phyloP scores from a whole-genome alignment of 2,888 invertebrate genomes.

The Myopa testacea region DNA sequence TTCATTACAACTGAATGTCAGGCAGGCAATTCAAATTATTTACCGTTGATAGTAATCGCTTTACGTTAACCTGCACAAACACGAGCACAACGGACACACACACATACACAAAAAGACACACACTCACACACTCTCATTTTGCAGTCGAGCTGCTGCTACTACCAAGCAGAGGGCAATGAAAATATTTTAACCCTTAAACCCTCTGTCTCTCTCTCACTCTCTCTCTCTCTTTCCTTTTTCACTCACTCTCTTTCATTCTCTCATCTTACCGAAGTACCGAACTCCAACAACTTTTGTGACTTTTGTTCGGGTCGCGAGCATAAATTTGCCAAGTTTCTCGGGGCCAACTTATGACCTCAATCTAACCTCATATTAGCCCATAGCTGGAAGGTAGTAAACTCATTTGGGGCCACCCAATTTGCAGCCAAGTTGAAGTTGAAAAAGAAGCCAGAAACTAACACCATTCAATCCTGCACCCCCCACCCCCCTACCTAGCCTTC shows the following conservation, averaged over 20 bases:
- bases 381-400: conserved; percentile 26
- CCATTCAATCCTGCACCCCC: too few relatives aligned
- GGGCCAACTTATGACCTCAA: conserved; percentile 38
- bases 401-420: not conserved
- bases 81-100: not conserved
- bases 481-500: too few relatives aligned
- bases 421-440: conserved; percentile 1
- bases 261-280: not conserved
- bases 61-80: conserved; percentile 19
- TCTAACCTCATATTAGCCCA: conserved; percentile 44
- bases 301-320: not conserved
- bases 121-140: not conserved
- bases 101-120: not conserved
- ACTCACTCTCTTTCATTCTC: not conserved
- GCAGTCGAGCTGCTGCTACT: too few relatives aligned
- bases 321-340: conserved; percentile 35
- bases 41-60: conserved; percentile 11
- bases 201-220: not conserved
- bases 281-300: not conserved
- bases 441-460: not conserved
- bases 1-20: not conserved
- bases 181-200: conserved; percentile 1
- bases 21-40: not conserved
- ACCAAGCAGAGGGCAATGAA: conserved; percentile 14
- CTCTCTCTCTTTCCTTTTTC: not conserved